Percentiles rank a stretch among this genome's conserved stretches.
Conservation (phyloP, 2,113 vertebrate genomes). For the Nothoprocta pentlandii region DNA sequence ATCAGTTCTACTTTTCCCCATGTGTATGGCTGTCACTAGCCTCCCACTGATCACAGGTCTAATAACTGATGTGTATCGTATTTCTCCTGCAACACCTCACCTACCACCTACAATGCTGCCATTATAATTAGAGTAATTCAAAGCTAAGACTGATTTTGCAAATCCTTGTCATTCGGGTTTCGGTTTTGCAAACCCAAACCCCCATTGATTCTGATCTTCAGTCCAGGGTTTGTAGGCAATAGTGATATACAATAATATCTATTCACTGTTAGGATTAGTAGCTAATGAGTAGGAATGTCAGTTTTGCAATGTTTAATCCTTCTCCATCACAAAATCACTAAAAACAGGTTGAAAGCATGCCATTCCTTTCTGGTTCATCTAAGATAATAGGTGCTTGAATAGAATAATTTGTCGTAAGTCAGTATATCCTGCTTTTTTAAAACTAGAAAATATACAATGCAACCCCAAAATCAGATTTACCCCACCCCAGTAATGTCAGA, state of each 20-base stretch:
- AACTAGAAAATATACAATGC: slow-evolving; percentile 19
- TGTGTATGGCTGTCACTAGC: background rate
- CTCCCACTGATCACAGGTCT: background rate
- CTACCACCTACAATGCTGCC: background rate
- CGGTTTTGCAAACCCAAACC: background rate
- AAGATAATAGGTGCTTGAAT: background rate
- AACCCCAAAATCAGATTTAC: slow-evolving; percentile 41
- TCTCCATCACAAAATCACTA: background rate
- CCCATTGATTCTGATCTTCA: background rate
- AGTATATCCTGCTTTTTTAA: slow-evolving; percentile 8
- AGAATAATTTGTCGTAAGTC: background rate
- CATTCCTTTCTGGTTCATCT: background rate
- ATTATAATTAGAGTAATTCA: background rate
- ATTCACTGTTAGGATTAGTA: background rate
- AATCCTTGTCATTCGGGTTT: slow-evolving; percentile 33
- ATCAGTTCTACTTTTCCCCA: background rate
- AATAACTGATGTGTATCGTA: background rate
- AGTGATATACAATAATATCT: background rate
- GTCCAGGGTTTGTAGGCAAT: background rate
- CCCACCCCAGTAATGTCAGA: background rate
- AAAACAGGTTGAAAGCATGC: background rate
- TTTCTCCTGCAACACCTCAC: background rate
- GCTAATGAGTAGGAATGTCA: background rate
- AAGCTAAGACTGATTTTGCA: background rate
- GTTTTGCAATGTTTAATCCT: background rate